Evolutionary conservation across 2,113 vertebrate genomes (phyloP).

Genomic region (Calyptomena viridis): DNA sequence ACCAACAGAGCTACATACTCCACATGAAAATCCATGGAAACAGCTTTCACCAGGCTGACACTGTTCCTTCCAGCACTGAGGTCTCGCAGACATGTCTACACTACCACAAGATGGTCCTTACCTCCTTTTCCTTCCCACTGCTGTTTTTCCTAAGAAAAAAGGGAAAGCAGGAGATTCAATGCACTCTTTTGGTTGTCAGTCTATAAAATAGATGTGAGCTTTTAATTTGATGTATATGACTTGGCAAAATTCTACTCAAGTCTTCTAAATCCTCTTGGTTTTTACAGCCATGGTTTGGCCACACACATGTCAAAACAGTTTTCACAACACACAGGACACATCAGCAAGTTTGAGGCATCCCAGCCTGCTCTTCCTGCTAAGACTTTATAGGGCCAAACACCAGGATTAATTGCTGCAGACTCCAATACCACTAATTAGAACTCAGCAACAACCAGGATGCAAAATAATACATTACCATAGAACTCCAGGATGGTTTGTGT

Average conservation of each 20-base stretch:
- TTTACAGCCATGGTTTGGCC: not conserved
- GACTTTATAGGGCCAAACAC: not conserved
- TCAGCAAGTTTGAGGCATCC: not conserved
- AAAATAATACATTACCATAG: not conserved
- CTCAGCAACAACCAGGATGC: not conserved
- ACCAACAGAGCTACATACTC: not conserved
- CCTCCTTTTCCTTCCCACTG: not conserved
- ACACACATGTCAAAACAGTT: not conserved
- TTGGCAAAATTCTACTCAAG: not conserved
- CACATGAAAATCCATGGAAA: accelerated
- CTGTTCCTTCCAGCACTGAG: not conserved
- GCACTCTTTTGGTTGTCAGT: not conserved
- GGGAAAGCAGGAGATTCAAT: not conserved
- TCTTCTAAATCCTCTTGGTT: not conserved
- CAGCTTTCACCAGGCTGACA: not conserved
- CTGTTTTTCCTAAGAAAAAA: not conserved
- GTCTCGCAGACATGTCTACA: accelerated
- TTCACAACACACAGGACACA: accelerated
- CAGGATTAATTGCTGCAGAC: not conserved
- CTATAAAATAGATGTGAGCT: not conserved
- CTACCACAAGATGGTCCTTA: accelerated
- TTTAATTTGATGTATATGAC: no score
- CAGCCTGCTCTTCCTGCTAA: not conserved
- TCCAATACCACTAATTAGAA: not conserved
- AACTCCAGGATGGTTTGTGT: no score